Percentiles rank a stretch among this genome's conserved stretches.
These are phyloP conservation scores for Cephus spinipes DNA, from an alignment of 2,888 invertebrate genomes.

Conservation along the genomic window DNA sequence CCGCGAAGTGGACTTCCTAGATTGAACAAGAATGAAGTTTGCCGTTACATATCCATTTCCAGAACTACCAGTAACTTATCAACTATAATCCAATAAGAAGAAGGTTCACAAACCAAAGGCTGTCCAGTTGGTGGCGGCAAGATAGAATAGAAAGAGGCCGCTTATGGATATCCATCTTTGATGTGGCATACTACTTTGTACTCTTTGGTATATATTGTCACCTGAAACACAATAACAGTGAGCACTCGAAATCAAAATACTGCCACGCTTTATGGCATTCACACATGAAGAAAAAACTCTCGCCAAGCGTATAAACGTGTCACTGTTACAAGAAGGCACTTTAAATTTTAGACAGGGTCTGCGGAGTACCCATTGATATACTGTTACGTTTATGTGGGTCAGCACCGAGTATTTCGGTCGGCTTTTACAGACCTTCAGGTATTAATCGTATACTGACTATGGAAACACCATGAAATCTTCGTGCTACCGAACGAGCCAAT, in stretches of 20 bases:
- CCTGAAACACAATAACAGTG: constrained; percentile 40
- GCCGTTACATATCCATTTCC: background rate
- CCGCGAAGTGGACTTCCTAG: constrained; percentile 43
- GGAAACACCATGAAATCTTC: background rate
- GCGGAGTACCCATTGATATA: constrained; percentile 11
- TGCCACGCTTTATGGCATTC: too few species aligned
- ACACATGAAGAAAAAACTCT: background rate
- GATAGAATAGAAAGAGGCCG: constrained; percentile 40
- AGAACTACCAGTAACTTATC: too few species aligned
- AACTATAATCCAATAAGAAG: too few species aligned
- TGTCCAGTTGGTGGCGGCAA: constrained; percentile 38
- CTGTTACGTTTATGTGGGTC: constrained; percentile 38
- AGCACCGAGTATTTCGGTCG: constrained; percentile 23
- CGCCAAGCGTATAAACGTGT: constrained; percentile 10
- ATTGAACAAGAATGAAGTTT: background rate
- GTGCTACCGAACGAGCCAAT: background rate
- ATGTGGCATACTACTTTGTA: constrained; percentile 56
- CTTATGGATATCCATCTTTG: constrained; percentile 48
- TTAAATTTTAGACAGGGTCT: constrained; percentile 15
- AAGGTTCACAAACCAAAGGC: constrained; percentile 38
- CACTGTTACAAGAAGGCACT: constrained; percentile 22
- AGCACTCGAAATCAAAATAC: background rate
- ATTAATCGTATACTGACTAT: background rate
- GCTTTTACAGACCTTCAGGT: too few species aligned
- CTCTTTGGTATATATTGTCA: constrained; percentile 37